A percentile compares a stretch with the other conserved stretches of the same genome.
Evolutionary conservation across 2,888 invertebrate species (phyloP).

Genomic region (Sipha maydis): DNA sequence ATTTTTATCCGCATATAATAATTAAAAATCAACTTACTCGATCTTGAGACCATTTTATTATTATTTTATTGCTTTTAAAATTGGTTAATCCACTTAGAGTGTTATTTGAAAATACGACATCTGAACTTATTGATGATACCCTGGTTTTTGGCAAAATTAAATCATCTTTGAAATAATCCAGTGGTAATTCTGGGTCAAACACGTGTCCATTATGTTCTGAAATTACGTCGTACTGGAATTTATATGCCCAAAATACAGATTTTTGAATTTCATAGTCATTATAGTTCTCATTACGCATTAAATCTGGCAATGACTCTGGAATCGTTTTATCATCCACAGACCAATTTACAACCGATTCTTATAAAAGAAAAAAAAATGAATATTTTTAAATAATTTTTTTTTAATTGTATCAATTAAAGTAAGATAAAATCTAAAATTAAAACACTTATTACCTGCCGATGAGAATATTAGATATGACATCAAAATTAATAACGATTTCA

Average conservation of each 20-base stretch:
- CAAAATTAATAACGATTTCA: conserved; percentile 14
- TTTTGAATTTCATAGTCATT: conserved; percentile 13
- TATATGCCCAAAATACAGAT: neutral
- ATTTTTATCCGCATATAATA: neutral
- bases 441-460: conserved; percentile 11
- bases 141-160: conserved; percentile 12
- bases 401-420: neutral
- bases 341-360: conserved; percentile 12
- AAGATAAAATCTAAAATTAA: no score
- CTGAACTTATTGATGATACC: neutral
- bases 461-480: neutral
- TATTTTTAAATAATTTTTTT: neutral
- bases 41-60: conserved; percentile 31
- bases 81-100: neutral
- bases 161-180: neutral
- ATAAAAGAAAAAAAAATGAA: neutral
- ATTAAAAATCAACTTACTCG: neutral
- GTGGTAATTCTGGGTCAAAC: conserved; percentile 2
- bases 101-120: conserved; percentile 9
- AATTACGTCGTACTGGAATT: conserved; percentile 36
- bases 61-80: neutral
- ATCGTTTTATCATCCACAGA: conserved; percentile 2
- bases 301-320: neutral
- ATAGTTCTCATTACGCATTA: neutral
- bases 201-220: conserved; percentile 27